Evolutionary conservation across 2,888 invertebrate genomes (phyloP), one percentile per base, ranked within the genome.

Genomic region (Polietes domitor): DNA sequence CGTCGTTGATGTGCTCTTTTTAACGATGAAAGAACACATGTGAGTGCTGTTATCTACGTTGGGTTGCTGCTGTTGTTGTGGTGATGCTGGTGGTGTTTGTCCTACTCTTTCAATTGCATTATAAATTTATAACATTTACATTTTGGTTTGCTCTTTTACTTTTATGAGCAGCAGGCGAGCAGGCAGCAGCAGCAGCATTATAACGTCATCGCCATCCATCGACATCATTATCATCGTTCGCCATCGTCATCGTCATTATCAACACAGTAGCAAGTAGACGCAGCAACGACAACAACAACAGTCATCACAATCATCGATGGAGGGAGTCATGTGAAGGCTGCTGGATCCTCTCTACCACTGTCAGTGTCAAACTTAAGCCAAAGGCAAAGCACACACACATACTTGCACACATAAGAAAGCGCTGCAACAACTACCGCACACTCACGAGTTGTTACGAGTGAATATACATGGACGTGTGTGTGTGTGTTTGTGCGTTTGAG

Each of bases 361-460:
- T 88, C 88, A 88, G 86, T 88, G 88, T 88, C 88, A 88, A 85
- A 78, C 80, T 80, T 83, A 83, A 85, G 78, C 80, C 61, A 80
- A 78, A 76, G 65, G 47, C 75, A 83, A 77, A 74, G 17, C 79
- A 72, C 68, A 77, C 61, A 28, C n/a, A n/a, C 37, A 37, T 12
- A 37, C 17, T 37, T 58, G 53, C 53, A 58, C 24, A 17, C 17
- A 70, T 15, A 74, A 47, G 19, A 61, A 17, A 68, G 21, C 63
- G 41, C 32, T 19, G 37, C 15, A 26, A 53, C 47, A 65, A 75
- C 24, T 55, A 61, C 61, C 74, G 28, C 68, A 70, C 74, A 53
- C 21, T 19, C 37, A 5, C 65, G 28, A 47, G 32, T 28, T 43
- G 28, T 17, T 63, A 17, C n/a, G 32, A 12, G 37, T 50, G 50